Percentiles rank a stretch among this genome's conserved stretches.
These are phyloP conservation scores for Drosophila tropicalis DNA, from an alignment of 1,140 invertebrate genomes.

Conservation along the genomic window DNA sequence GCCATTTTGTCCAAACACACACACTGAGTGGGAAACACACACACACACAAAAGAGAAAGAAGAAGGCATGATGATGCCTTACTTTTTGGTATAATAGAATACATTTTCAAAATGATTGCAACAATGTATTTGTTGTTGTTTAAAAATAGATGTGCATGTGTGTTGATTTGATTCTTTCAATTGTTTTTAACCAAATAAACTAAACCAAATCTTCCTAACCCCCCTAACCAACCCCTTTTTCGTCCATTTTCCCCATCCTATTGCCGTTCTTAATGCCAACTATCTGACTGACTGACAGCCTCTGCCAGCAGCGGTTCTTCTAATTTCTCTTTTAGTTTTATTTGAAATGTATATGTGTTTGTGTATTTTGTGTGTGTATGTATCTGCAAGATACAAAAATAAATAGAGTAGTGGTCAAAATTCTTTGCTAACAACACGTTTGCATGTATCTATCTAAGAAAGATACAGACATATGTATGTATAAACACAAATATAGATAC, in stretches of 20 bases:
- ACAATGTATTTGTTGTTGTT: neutral
- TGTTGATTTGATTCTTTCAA: neutral
- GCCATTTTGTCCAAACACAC: slow-evolving; percentile 56
- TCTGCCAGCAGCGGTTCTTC: neutral
- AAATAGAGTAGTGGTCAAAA: slow-evolving; percentile 54
- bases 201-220: no score
- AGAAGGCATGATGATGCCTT: no score
- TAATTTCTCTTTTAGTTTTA: slow-evolving; percentile 15
- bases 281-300: neutral
- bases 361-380: slow-evolving; percentile 23
- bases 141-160: neutral
- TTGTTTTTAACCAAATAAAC: slow-evolving; percentile 7
- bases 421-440: slow-evolving; percentile 62
- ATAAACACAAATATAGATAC: slow-evolving; percentile 9
- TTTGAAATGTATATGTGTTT: neutral
- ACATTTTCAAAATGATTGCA: neutral
- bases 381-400: slow-evolving; percentile 61
- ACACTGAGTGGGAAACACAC: slow-evolving; percentile 5
- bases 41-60: no score
- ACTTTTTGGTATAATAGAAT: neutral
- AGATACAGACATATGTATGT: neutral
- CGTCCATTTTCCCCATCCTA: neutral
- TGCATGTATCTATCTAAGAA: slow-evolving; percentile 44
- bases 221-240: neutral
- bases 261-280: no score